A percentile compares a stretch with the other conserved stretches of the same genome.
These are phyloP conservation scores for Euzophera pinguis DNA, from an alignment of 2,888 invertebrate species.

Conservation along the genomic window DNA sequence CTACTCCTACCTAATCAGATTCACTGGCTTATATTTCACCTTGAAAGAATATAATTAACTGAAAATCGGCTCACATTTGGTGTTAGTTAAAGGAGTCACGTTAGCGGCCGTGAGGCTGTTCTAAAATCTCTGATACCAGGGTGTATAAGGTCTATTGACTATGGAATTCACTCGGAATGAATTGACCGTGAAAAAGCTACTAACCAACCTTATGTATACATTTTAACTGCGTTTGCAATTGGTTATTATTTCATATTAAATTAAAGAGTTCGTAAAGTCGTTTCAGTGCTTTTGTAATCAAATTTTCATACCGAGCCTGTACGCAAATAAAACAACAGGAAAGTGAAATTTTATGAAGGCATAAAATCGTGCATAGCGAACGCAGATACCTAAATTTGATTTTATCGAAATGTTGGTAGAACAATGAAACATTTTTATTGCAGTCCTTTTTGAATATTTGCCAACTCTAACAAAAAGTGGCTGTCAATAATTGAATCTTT, in stretches of 20 bases:
- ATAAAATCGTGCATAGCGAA: slow-evolving; percentile 29
- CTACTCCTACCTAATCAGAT: no score
- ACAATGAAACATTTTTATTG: slow-evolving; percentile 10
- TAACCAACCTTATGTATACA: no score
- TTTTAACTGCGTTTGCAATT: not conserved
- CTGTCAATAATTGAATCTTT: not conserved
- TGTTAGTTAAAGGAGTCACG: no score
- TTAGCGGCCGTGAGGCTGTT: no score
- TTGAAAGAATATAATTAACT: no score
- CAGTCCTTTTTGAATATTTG: slow-evolving; percentile 8
- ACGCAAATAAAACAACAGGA: slow-evolving; percentile 31
- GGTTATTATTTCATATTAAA: not conserved
- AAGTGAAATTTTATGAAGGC: slow-evolving; percentile 37
- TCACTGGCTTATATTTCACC: no score
- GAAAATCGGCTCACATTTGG: no score
- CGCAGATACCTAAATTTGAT: slow-evolving; percentile 22
- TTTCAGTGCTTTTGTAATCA: slow-evolving; percentile 26
- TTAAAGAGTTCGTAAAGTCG: slow-evolving; percentile 8
- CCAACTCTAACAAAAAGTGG: not conserved
- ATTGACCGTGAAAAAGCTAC: no score
- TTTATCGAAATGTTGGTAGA: slow-evolving; percentile 18
- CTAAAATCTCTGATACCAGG: no score
- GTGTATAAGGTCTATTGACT: no score
- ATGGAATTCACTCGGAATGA: no score
- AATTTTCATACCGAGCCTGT: slow-evolving; percentile 27